Conservation (phyloP, 2,113 vertebrate genomes). For the Ceuthmochares aereus region DNA sequence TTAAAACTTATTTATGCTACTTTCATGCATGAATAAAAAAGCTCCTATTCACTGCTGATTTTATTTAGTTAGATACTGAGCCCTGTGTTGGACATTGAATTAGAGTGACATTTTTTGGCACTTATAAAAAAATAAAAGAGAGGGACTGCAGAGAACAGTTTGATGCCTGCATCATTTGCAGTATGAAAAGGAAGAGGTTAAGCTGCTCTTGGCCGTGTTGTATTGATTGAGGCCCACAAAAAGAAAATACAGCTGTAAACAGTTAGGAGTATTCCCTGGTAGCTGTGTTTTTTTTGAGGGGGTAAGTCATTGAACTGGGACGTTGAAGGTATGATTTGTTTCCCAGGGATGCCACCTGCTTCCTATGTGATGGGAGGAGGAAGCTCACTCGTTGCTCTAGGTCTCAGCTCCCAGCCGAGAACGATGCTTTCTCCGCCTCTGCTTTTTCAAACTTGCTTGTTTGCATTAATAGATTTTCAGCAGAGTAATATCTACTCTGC, state of each 20-base stretch:
- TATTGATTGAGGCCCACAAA: background rate
- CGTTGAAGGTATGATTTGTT: background rate
- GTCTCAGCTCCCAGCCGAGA: slow-evolving; percentile 31
- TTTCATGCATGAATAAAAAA: slow-evolving; percentile 59
- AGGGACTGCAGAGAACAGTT: background rate
- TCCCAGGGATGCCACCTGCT: background rate
- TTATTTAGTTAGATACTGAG: slow-evolving; percentile 44
- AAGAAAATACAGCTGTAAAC: slow-evolving; percentile 49
- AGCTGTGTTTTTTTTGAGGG: background rate
- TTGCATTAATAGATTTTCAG: background rate
- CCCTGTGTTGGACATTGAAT: slow-evolving; percentile 17
- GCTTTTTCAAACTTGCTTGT: background rate
- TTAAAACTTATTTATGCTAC: slow-evolving; percentile 61
- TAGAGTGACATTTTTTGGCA: slow-evolving; percentile 11
- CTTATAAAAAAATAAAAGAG: background rate
- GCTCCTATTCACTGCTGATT: slow-evolving; percentile 34
- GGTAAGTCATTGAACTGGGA: background rate
- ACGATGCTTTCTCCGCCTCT: background rate
- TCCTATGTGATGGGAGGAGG: background rate
- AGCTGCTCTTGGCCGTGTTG: slow-evolving; percentile 17
- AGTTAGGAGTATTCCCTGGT: slow-evolving; percentile 3
- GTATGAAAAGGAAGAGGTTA: slow-evolving; percentile 30
- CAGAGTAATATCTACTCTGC: background rate
- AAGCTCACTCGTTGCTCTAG: background rate
- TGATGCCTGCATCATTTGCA: background rate